These are phyloP conservation scores for Chionis minor DNA, from an alignment of 2,113 vertebrate species.

Conservation along the genomic window DNA sequence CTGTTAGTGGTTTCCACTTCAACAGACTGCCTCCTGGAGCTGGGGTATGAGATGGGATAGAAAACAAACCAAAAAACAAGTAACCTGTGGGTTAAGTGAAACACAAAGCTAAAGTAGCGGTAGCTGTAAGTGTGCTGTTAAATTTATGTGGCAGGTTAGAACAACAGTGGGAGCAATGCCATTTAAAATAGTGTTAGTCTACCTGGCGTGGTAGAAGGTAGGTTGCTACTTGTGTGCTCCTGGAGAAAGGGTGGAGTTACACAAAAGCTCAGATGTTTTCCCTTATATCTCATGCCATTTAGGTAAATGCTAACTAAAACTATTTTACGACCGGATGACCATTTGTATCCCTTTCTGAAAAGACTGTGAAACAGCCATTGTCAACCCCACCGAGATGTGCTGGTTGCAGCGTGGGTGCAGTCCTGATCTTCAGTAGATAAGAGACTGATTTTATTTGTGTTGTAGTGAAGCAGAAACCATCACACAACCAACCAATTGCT, in stretches of 20 bases:
- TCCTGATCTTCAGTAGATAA: not conserved
- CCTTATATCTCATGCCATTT: not conserved
- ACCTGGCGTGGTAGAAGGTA: not conserved
- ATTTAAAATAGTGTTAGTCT: not conserved
- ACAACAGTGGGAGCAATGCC: not conserved
- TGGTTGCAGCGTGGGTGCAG: not conserved
- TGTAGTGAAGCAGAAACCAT: not conserved
- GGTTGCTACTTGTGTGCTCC: not conserved
- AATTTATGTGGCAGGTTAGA: not conserved
- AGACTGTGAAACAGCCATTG: not conserved
- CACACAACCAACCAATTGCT: not conserved
- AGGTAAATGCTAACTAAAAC: not conserved
- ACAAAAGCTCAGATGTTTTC: not conserved
- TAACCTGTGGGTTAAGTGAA: not conserved
- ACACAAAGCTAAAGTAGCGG: not conserved
- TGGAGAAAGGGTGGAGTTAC: not conserved
- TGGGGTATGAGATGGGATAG: not conserved
- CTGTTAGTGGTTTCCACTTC: not conserved
- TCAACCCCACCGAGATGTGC: not conserved
- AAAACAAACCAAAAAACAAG: not conserved
- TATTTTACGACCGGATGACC: accelerated
- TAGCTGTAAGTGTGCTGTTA: not conserved
- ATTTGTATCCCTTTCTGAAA: not conserved
- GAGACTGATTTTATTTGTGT: not conserved
- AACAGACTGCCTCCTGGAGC: not conserved